Base-by-base conservation (phyloP, 2,113 vertebrate genomes). In the Amblyopsis rosae region DNA sequence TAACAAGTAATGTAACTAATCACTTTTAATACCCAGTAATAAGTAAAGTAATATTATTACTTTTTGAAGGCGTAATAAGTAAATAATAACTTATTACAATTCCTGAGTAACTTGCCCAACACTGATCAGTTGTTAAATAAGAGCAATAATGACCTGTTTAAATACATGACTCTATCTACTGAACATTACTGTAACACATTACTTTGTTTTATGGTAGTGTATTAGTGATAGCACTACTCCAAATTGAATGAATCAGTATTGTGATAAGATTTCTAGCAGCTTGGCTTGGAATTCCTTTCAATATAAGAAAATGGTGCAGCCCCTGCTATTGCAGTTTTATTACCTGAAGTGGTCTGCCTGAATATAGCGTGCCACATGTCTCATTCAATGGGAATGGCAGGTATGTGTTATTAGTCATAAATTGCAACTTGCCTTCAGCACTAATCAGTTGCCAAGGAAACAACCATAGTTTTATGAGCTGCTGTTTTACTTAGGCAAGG, bases 351-450 rank as follows among this genome's bases (percentile, higher is more conserved):
- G 87, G 86, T 88, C 83, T 76, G 79, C 80, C 82, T 84, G 86
- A 90, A 85, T 87, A 87, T 86, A 87, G 80, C 78, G 73, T 84
- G 82, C 84, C 89, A 88, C 88, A 88, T 87, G 89, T 87, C 89
- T 87, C 86, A 86, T 87, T 87, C 83, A 82, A 87, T 80, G 86
- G 85, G 85, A 87, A 89, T 88, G 84, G 82, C 89, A 91, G 89
- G 89, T 91, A 89, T 88, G 88, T 89, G 89, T 89, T 85, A 85
- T 69, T 75, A 73, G 82, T 73, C 88, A 82, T 87, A 89, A 88
- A 90, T 88, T 83, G 80, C 78, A 81, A 68, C 73, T 88, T 86
- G 88, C 89, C 89, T 87, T 81, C 73, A 88, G 88, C 85, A 68
- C 77, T 86, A 85, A 89, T 87, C 88, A 82, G 89, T 90, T 88